phyloP scores from a whole-genome alignment of 1,140 invertebrate genomes.

The Antheraea pernyi region DNA sequence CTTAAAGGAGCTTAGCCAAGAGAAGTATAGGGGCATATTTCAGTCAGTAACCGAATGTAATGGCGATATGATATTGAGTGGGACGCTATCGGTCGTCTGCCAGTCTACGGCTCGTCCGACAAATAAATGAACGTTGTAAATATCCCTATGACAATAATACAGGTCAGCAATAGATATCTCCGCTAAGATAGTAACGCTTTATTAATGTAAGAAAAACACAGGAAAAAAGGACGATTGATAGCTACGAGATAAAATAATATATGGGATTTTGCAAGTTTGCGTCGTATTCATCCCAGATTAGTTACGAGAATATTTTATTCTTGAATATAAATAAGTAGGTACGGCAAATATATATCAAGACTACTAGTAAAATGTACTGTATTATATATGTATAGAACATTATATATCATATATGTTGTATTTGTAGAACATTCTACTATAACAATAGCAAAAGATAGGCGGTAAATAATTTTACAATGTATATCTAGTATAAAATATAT shows the following conservation, averaged over 20 bases:
- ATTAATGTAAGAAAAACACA: conserved; percentile 74
- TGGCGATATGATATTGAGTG: conserved; percentile 66
- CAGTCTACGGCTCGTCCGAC: conserved; percentile 58
- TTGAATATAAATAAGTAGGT: too few species aligned
- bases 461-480: too few species aligned
- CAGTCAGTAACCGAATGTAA: conserved; percentile 64
- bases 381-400: too few species aligned
- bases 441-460: too few species aligned
- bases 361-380: too few species aligned
- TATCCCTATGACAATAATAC: conserved; percentile 78
- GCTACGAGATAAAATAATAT: conserved; percentile 50
- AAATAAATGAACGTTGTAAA: conserved; percentile 76
- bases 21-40: conserved; percentile 37
- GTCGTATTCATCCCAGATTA: not conserved
- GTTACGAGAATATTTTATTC: not conserved
- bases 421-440: too few species aligned
- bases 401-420: too few species aligned
- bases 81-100: conserved; percentile 65
- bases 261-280: conserved; percentile 10
- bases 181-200: conserved; percentile 63
- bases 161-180: conserved; percentile 76
- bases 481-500: too few species aligned
- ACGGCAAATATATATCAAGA: too few species aligned
- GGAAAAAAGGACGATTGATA: conserved; percentile 61
- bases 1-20: conserved; percentile 14